phyloP scores from a whole-genome alignment of 92 coral and sea anemone species.

The Heliopora coerulea region DNA sequence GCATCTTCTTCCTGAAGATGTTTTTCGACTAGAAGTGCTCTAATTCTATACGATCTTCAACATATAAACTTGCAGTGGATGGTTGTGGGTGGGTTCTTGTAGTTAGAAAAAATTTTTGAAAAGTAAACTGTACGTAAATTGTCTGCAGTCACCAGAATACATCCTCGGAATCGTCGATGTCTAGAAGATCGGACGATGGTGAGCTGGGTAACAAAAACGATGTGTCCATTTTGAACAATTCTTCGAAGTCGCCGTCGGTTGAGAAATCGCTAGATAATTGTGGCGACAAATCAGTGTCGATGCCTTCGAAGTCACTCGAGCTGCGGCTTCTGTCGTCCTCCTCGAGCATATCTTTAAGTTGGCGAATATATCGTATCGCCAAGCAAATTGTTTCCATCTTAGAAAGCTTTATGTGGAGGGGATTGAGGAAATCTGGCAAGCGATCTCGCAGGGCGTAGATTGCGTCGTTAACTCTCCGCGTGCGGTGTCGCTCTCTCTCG shows the following conservation, averaged over 20 bases:
- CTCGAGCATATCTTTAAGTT: slow-evolving; percentile 70
- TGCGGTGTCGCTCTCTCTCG: slow-evolving; percentile 83
- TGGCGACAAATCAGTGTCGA: slow-evolving; percentile 39
- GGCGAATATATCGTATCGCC: slow-evolving; percentile 82
- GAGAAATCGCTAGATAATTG: slow-evolving; percentile 45
- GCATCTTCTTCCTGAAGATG: neutral
- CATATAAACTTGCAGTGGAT: slow-evolving; percentile 5
- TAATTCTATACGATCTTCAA: neutral
- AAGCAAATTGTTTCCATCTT: slow-evolving; percentile 90
- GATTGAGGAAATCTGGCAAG: slow-evolving; percentile 74
- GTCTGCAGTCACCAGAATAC: slow-evolving; percentile 34
- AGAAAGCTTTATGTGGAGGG: slow-evolving; percentile 80
- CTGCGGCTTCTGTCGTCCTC: slow-evolving; percentile 46
- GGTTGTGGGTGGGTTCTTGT: slow-evolving; percentile 29
- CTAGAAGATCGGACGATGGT: slow-evolving; percentile 36
- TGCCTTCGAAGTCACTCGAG: slow-evolving; percentile 40
- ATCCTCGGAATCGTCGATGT: slow-evolving; percentile 41
- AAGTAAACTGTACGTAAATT: slow-evolving; percentile 12
- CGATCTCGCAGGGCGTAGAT: slow-evolving; percentile 78
- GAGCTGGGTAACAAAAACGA: slow-evolving; percentile 38
- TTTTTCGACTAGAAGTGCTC: neutral
- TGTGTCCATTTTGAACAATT: slow-evolving; percentile 44
- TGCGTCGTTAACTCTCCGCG: slow-evolving; percentile 87
- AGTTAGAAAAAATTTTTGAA: slow-evolving; percentile 4
- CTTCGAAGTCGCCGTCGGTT: slow-evolving; percentile 45